phyloP scores from a whole-genome alignment of 1,140 invertebrate genomes.

The Batillaria attramentaria region DNA sequence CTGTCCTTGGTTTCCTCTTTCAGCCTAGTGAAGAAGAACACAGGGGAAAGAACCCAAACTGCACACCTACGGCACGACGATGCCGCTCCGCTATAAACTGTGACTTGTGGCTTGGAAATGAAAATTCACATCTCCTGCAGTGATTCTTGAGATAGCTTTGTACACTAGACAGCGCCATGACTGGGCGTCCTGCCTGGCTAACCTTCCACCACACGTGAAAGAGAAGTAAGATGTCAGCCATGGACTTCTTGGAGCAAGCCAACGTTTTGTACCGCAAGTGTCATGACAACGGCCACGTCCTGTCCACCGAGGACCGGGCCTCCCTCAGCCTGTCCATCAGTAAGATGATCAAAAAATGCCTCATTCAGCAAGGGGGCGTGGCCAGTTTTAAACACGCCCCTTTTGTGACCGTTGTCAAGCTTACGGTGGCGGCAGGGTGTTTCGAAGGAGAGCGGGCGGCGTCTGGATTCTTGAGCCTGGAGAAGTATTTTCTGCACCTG shows the following conservation, averaged over 20 bases:
- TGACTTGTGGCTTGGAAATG: too few species aligned
- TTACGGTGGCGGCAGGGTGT: constrained; percentile 25
- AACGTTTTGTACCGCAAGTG: constrained; percentile 20
- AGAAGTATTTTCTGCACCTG: constrained; percentile 49
- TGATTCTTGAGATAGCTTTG: too few species aligned
- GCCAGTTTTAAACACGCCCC: constrained; percentile 33
- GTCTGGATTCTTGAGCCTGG: constrained; percentile 44
- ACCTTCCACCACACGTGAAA: too few species aligned
- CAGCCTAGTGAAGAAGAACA: too few species aligned
- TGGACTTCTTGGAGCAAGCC: constrained; percentile 15
- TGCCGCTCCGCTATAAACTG: too few species aligned
- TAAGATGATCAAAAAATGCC: constrained; percentile 14
- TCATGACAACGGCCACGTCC: neutral
- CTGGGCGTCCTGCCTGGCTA: too few species aligned
- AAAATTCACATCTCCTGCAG: too few species aligned
- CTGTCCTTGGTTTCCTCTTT: too few species aligned
- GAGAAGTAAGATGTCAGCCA: too few species aligned
- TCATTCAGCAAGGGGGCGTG: constrained; percentile 21
- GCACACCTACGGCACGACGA: too few species aligned
- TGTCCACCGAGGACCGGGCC: neutral
- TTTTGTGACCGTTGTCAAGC: constrained; percentile 39
- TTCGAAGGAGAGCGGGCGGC: constrained; percentile 38
- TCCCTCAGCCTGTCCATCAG: neutral
- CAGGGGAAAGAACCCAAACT: too few species aligned
- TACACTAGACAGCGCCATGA: too few species aligned